Base-by-base conservation (phyloP, 2,113 vertebrate species). In the Helogale parvula region DNA sequence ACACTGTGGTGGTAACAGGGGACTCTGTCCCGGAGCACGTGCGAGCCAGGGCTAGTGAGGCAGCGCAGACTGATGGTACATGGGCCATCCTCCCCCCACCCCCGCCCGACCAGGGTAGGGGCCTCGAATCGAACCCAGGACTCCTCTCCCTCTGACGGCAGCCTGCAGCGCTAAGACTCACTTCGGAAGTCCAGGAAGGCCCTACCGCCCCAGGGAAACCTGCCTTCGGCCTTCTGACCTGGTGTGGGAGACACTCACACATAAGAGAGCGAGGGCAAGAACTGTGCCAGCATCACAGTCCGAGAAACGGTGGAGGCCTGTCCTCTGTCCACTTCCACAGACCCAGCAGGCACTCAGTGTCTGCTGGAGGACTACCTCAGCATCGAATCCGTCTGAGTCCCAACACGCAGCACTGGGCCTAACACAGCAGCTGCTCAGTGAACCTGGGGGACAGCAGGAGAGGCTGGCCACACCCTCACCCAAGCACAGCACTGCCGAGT, bases 61-160 rank as follows among this genome's bases (percentile, higher is more conserved):
- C 29, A 47, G n/a, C 45, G 27, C 57, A 41, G 45, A 92, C 2
- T 63, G 52, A 8, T 12, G 65, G 10, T 35, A 84, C 47, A 6
- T 5, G 5, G 17, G 21, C 35, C 68, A 25, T 60, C 27, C 19
- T n/a, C 7, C 2, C 19, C 7, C 65, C 41, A 33, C 6, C 2
- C 19, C 10, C 69, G 47, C 9, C 5, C 71, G 41, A 45, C 25
- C 60, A 1, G 17, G n/a, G 7, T 47, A 88, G 81, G 80, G 77
- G 84, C 74, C 74, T 54, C 88, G 87, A 90, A 93, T 52, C 66
- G 29, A n/a, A 27, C 80, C 80, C 69, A 14, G 81, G 17, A 90
- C 2, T 66, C 72, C 66, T 68, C 29, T 31, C 47, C n/a, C 7
- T 19, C 31, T 29, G 25, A 47, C 17, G 3, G 38, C 7, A 89